Conservation (phyloP, 2,797 vertebrate species). For the Sciurus carolinensis region DNA sequence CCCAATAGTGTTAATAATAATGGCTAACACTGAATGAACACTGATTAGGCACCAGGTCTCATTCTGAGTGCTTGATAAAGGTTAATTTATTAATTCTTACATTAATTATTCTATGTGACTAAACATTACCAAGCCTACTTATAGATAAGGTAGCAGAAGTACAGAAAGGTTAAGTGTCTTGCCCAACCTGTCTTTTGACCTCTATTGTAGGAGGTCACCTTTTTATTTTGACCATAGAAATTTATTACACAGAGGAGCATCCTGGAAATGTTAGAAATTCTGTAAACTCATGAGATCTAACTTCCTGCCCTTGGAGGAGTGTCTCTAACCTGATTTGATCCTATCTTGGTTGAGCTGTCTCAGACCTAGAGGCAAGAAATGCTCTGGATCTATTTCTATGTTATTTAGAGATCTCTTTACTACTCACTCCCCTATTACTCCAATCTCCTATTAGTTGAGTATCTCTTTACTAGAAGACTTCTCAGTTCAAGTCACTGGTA, state of each 20-base stretch:
- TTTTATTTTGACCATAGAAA: slow-evolving; percentile 5
- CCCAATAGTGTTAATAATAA: background rate
- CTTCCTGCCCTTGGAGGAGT: background rate
- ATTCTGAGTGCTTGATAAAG: background rate
- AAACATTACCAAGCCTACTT: background rate
- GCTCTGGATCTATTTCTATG: background rate
- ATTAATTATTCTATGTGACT: background rate
- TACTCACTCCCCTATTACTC: background rate
- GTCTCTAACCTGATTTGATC: background rate
- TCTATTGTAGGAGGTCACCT: background rate
- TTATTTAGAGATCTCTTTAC: background rate
- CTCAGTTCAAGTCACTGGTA: background rate
- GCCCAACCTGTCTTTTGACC: background rate
- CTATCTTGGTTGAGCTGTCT: background rate
- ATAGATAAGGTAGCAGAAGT: slow-evolving; percentile 4
- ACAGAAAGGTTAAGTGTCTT: background rate
- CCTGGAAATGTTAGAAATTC: background rate
- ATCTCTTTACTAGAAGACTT: background rate
- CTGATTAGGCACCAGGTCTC: background rate
- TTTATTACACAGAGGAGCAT: background rate
- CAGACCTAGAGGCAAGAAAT: background rate
- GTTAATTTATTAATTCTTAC: slow-evolving; percentile 34
- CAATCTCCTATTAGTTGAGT: background rate
- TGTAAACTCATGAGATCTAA: background rate
- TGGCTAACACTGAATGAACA: background rate